These are phyloP conservation scores for Cyrtonyx montezumae DNA, from an alignment of 2,113 vertebrate genomes.

Conservation along the genomic window DNA sequence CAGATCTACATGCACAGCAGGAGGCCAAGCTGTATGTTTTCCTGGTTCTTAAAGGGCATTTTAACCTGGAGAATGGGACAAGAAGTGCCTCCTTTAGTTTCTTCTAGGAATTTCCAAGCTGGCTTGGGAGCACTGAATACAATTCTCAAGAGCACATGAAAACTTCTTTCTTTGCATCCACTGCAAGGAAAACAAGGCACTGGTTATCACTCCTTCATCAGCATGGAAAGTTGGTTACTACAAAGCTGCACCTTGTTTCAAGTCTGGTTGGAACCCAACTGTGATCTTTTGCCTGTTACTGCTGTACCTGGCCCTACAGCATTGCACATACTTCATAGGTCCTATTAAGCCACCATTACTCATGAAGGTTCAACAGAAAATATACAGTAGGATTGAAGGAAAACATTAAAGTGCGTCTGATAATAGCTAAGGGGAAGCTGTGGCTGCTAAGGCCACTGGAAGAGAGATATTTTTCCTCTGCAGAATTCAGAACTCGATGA, in stretches of 20 bases:
- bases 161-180: background rate
- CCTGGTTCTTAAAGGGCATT: background rate
- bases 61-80: background rate
- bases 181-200: conserved; percentile 46
- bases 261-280: background rate
- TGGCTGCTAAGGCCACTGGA: background rate
- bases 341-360: background rate
- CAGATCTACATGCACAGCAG: background rate
- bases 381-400: background rate
- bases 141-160: background rate
- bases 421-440: background rate
- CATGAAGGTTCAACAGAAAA: conserved; percentile 13
- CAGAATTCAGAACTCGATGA: conserved; percentile 1
- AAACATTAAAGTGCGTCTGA: background rate
- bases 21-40: background rate
- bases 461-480: background rate
- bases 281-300: conserved; percentile 11
- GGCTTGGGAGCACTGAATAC: conserved; percentile 7
- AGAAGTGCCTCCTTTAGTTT: background rate
- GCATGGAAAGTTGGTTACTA: background rate
- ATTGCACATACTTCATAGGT: background rate
- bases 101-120: conserved; percentile 21
- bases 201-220: conserved; percentile 25
- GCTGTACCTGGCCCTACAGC: background rate
- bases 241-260: background rate